Conservation (phyloP, 2,113 vertebrate species). For the Chlamydotis undulata region DNA sequence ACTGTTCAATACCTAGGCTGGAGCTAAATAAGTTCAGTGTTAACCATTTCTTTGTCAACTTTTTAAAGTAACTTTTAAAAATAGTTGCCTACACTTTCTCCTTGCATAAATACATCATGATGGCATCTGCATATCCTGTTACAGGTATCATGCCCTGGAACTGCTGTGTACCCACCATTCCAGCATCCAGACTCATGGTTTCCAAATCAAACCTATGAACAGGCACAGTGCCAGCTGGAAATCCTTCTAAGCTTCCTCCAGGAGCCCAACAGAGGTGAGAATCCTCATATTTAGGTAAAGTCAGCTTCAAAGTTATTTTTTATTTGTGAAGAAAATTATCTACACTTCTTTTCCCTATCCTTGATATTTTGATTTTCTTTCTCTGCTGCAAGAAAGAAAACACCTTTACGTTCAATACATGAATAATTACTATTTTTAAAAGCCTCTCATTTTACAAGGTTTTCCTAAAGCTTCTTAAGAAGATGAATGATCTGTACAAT, state of each 20-base stretch:
- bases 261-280: not conserved
- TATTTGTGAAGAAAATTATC: not conserved
- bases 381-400: not conserved
- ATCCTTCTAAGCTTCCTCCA: not conserved
- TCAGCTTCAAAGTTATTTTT: not conserved
- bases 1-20: not conserved
- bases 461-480: slow-evolving; percentile 12
- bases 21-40: not conserved
- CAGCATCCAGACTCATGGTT: not conserved
- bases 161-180: not conserved
- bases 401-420: not conserved
- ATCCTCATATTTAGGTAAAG: not conserved
- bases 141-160: not conserved
- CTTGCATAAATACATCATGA: not conserved
- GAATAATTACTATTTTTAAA: not conserved
- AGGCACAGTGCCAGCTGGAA: not conserved
- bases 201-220: not conserved
- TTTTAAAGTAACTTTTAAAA: not conserved
- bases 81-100: not conserved
- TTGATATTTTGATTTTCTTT: not conserved
- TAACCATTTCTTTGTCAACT: not conserved
- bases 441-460: not conserved
- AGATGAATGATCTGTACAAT: not conserved
- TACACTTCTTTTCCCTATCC: not conserved
- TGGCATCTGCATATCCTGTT: not conserved